phyloP scores from a whole-genome alignment of 2,888 invertebrate species.

The Macropis europaea region DNA sequence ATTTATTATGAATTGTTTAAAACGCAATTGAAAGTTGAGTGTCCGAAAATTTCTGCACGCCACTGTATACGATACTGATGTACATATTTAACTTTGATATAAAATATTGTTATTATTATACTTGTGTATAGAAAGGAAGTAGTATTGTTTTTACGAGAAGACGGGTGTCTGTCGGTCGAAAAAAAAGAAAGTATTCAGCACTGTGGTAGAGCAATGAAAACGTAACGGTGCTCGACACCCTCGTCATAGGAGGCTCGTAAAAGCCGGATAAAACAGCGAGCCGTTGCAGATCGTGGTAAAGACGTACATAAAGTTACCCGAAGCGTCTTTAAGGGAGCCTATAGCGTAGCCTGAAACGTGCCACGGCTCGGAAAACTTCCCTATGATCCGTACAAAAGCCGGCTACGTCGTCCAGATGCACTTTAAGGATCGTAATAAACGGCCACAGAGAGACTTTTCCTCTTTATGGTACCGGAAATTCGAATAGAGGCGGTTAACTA shows the following conservation, averaged over 20 bases:
- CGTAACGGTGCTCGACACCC: constrained; percentile 3
- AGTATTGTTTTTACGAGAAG: constrained; percentile 8
- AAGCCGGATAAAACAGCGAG: neutral
- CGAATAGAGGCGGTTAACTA: neutral
- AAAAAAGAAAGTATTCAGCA: neutral
- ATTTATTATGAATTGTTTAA: too few relatives aligned
- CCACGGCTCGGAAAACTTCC: neutral
- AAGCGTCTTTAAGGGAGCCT: constrained; percentile 12
- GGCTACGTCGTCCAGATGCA: constrained; percentile 1
- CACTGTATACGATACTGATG: too few relatives aligned
- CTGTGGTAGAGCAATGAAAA: constrained; percentile 1
- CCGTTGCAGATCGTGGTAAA: neutral
- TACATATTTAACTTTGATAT: too few relatives aligned
- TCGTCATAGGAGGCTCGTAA: constrained; percentile 20
- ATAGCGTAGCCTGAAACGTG: neutral
- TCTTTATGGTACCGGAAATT: constrained; percentile 4
- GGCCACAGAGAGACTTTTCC: neutral
- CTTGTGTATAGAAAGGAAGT: neutral
- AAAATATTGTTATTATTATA: too few relatives aligned
- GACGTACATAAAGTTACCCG: constrained; percentile 2
- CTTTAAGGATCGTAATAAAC: neutral
- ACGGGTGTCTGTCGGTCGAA: neutral
- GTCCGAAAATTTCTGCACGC: too few relatives aligned
- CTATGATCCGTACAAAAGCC: neutral
- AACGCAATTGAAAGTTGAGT: too few relatives aligned